These are phyloP conservation scores for Argyresthia goedartella DNA, from an alignment of 2,888 invertebrate species.

Conservation along the genomic window DNA sequence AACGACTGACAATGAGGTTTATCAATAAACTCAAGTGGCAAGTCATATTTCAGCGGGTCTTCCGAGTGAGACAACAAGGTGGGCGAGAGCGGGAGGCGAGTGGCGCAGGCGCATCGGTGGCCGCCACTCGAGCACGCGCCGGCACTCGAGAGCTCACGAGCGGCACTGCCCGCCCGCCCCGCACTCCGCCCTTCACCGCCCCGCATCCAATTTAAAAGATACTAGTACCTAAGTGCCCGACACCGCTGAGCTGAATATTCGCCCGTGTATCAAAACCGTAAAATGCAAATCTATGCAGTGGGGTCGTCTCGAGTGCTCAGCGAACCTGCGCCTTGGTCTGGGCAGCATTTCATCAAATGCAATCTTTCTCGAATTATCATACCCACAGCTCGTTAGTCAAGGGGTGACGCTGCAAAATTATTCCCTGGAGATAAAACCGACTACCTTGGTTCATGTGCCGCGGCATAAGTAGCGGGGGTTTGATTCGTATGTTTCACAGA, in stretches of 20 bases:
- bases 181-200: conserved; percentile 9
- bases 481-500: too few species aligned
- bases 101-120: conserved; percentile 48
- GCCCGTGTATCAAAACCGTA: conserved; percentile 67
- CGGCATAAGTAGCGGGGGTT: not conserved
- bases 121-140: conserved; percentile 62
- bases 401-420: conserved; percentile 25
- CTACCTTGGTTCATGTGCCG: conserved; percentile 14
- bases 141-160: conserved; percentile 53
- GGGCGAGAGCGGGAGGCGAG: conserved; percentile 13
- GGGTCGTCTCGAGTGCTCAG: conserved; percentile 57
- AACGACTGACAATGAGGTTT: not conserved
- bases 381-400: conserved; percentile 19
- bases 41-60: not conserved
- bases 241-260: conserved; percentile 61
- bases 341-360: conserved; percentile 57
- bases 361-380: conserved; percentile 54
- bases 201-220: conserved; percentile 67
- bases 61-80: not conserved
- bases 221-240: conserved; percentile 41
- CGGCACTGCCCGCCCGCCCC: conserved; percentile 42
- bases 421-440: conserved; percentile 1
- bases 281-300: conserved; percentile 70
- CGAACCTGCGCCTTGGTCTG: conserved; percentile 24
- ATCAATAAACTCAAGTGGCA: not conserved